Base-by-base conservation (phyloP, 2,797 vertebrate genomes). In the Macroramphosus scolopax region DNA sequence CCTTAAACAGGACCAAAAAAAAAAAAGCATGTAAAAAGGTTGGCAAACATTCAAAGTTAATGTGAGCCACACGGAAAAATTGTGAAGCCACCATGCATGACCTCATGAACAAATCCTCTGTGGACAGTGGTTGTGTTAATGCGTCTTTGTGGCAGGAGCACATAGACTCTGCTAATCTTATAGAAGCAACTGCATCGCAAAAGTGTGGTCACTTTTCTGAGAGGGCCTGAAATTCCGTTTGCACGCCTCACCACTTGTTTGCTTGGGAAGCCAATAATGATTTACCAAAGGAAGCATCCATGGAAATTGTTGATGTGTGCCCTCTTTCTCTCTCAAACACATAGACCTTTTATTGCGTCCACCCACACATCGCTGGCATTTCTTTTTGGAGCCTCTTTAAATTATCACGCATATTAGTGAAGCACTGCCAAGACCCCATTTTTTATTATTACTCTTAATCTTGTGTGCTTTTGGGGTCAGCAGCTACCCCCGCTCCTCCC, bases 141-240 rank as follows among this genome's bases (percentile, higher is more conserved):
- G 17, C 56, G 34, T 41, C 29, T 61, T 26, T 50, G 51, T 26
- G 52, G 6, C 17, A 18, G 30, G 16, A 55, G 47, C 44, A 61
- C 59, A 55, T 37, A 59, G 44, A 41, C 59, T 41, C 17, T 46
- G 56, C 20, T 67, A 61, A 73, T 80, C 56, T 39, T 51, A n/a
- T 73, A 33, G 51, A 59, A 68, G 44, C 51, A 55, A 43, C 64
- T 37, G 38, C 40, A 16, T 57, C 47, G 18, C 39, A 63, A 49
- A 68, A 52, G 62, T 70, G 69, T 16, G 80, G 82, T 72, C 78
- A 76, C 70, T 57, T 59, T 65, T 76, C 42, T 56, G 44, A 71
- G 52, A 50, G 51, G 58, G 74, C 81, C 71, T 85, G 72, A 85
- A 87, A 85, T 86, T 82, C 61, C 46, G 80, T 84, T 83, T 78